phyloP scores from a whole-genome alignment of 1,140 invertebrate genomes.

The Ganaspis sp. region DNA sequence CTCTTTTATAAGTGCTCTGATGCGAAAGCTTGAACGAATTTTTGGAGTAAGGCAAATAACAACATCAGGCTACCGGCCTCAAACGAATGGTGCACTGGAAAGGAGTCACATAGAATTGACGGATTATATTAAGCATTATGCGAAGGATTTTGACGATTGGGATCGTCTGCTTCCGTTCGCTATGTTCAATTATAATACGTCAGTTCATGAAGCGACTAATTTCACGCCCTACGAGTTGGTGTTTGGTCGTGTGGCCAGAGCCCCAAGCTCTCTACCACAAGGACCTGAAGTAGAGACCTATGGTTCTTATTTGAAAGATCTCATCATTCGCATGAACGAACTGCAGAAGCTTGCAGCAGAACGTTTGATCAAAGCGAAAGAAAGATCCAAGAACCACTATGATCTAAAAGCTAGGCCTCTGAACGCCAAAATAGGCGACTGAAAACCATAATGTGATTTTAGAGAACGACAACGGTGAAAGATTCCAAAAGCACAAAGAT shows the following conservation, averaged over 20 bases:
- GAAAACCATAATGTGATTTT: no score
- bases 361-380: not conserved
- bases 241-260: not conserved
- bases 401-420: no score
- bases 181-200: not conserved
- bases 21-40: constrained; percentile 35
- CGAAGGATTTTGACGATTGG: constrained; percentile 34
- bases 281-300: not conserved
- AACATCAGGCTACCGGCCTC: constrained; percentile 35
- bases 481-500: no score
- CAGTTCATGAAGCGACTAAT: constrained; percentile 31
- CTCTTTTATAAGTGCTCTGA: constrained; percentile 49
- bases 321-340: not conserved
- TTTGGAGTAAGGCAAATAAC: constrained; percentile 36
- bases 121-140: constrained; percentile 35
- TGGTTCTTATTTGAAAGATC: not conserved
- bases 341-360: not conserved
- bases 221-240: constrained; percentile 25
- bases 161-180: not conserved
- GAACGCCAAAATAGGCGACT: no score
- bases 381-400: not conserved
- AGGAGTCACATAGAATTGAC: constrained; percentile 33
- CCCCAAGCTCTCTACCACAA: not conserved
- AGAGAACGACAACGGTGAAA: no score
- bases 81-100: constrained; percentile 37